Conservation (phyloP, 2,113 vertebrate genomes). For the Amblyornis subalaris region DNA sequence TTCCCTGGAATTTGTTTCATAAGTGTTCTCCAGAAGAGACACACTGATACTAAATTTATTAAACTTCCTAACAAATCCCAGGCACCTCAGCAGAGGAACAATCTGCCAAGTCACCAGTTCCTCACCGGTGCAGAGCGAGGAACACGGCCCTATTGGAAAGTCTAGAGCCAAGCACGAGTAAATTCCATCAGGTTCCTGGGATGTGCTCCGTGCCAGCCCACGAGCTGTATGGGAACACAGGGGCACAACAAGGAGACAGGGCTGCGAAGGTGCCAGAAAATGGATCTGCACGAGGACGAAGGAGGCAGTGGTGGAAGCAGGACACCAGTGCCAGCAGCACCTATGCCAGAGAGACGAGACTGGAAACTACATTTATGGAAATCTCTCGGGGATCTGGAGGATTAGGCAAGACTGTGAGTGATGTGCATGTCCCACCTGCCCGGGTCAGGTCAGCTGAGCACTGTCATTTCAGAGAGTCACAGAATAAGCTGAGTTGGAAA, state of each 20-base stretch:
- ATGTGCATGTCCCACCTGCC: neutral
- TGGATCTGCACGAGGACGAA: rapidly evolving
- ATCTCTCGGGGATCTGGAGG: neutral
- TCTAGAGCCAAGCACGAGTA: neutral
- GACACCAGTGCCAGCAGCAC: neutral
- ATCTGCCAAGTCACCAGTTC: neutral
- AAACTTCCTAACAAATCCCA: neutral
- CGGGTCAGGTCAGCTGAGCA: rapidly evolving
- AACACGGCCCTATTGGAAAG: rapidly evolving
- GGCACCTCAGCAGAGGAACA: neutral
- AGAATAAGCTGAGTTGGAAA: neutral
- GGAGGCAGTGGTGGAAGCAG: neutral
- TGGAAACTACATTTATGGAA: neutral
- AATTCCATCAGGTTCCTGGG: neutral
- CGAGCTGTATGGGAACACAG: neutral
- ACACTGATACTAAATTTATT: neutral
- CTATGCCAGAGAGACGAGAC: neutral
- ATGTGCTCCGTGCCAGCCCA: neutral
- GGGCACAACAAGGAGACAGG: neutral
- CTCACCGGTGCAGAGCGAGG: rapidly evolving
- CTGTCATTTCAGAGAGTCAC: neutral
- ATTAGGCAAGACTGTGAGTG: neutral
- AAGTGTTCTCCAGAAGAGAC: neutral
- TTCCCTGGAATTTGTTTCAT: neutral
- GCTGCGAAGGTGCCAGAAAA: neutral